phyloP scores from a whole-genome alignment of 2,888 invertebrate species.

The Nymphalis c-album region DNA sequence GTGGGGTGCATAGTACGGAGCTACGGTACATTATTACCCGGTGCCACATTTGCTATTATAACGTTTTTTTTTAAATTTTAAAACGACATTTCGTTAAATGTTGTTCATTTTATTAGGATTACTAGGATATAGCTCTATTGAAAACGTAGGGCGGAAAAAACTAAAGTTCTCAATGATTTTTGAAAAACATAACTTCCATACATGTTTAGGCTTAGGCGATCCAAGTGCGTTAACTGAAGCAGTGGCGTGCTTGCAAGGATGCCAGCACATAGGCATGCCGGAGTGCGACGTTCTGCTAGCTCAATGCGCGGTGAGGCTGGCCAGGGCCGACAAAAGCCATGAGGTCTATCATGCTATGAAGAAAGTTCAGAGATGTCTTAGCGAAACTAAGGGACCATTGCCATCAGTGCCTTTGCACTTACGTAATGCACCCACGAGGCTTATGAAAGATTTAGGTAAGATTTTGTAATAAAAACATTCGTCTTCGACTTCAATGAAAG shows the following conservation, averaged over 20 bases:
- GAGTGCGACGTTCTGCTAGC: constrained; percentile 89
- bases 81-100: too few relatives aligned
- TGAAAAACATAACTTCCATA: neutral
- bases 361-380: constrained; percentile 82
- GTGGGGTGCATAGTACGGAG: too few relatives aligned
- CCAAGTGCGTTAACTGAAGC: constrained; percentile 84
- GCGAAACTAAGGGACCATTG: constrained; percentile 84
- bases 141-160: too few relatives aligned
- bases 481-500: neutral
- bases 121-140: too few relatives aligned
- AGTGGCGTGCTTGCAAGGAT: constrained; percentile 88
- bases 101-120: too few relatives aligned
- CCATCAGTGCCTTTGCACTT: constrained; percentile 89
- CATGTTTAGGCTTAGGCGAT: constrained; percentile 83
- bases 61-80: too few relatives aligned
- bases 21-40: too few relatives aligned
- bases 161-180: too few relatives aligned
- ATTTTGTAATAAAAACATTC: neutral
- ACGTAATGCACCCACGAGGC: constrained; percentile 89
- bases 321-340: constrained; percentile 87
- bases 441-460: constrained; percentile 88
- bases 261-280: constrained; percentile 90
- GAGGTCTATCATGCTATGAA: constrained; percentile 83
- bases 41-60: too few relatives aligned
- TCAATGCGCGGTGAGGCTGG: constrained; percentile 88